These are phyloP conservation scores for Eretmocerus hayati DNA, from an alignment of 2,888 invertebrate species.

Conservation along the genomic window DNA sequence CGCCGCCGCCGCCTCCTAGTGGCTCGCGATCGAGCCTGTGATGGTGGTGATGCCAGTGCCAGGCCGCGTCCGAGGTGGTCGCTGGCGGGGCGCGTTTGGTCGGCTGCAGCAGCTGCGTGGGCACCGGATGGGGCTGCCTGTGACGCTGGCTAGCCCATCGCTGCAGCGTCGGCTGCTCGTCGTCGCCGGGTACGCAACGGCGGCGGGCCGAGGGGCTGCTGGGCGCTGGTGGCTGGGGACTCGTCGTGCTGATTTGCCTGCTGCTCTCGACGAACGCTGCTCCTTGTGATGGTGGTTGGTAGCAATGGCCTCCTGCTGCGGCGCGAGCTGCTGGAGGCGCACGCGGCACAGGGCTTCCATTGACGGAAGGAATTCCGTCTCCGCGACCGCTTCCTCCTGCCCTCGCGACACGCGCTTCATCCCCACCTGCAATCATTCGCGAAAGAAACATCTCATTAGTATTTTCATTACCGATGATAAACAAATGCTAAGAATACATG, in stretches of 20 bases:
- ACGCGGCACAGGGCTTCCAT: slow-evolving; percentile 44
- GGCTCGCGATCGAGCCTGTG: slow-evolving; percentile 50
- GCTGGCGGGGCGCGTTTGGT: slow-evolving; percentile 16
- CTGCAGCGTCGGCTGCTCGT: slow-evolving; percentile 24
- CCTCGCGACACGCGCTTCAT: slow-evolving; percentile 47
- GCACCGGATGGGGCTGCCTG: slow-evolving; percentile 27
- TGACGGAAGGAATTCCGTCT: slow-evolving; percentile 45
- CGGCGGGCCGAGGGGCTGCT: slow-evolving; percentile 25
- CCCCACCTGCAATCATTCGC: slow-evolving; percentile 43
- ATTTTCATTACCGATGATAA: not conserved
- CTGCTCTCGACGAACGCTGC: slow-evolving; percentile 29
- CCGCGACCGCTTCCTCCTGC: slow-evolving; percentile 47
- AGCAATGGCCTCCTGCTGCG: slow-evolving; percentile 30
- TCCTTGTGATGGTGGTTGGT: slow-evolving; percentile 6
- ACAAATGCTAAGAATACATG: too few relatives aligned
- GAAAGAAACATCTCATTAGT: not conserved
- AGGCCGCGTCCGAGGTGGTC: slow-evolving; percentile 50
- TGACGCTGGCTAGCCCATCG: slow-evolving; percentile 17
- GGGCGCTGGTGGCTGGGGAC: not conserved
- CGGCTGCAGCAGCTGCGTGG: slow-evolving; percentile 24
- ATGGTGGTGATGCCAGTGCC: slow-evolving; percentile 59
- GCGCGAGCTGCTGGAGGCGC: slow-evolving; percentile 43
- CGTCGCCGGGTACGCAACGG: slow-evolving; percentile 11
- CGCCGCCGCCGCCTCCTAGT: slow-evolving; percentile 30
- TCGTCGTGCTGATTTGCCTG: too few relatives aligned